These are phyloP conservation scores for Callorhinus ursinus DNA, from an alignment of 2,113 vertebrate genomes.

Conservation along the genomic window DNA sequence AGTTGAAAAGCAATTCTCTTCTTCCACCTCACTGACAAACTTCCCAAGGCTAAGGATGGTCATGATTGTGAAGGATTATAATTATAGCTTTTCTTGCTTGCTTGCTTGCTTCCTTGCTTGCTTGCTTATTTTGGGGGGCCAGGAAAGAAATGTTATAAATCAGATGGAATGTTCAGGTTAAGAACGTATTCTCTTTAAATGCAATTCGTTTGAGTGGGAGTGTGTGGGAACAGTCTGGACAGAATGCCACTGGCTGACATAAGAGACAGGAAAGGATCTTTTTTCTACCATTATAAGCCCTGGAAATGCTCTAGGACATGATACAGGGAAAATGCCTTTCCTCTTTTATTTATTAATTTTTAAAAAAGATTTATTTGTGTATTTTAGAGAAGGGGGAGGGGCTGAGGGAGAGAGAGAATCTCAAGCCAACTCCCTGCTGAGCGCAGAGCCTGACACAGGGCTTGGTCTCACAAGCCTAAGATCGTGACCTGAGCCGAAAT, in stretches of 20 bases:
- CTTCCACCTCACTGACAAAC: neutral
- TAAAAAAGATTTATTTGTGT: neutral
- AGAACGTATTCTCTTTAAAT: neutral
- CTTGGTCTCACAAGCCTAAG: neutral
- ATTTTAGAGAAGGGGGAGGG: neutral
- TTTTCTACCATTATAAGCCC: neutral
- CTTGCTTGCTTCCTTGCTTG: neutral
- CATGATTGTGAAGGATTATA: neutral
- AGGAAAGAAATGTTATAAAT: conserved; percentile 16
- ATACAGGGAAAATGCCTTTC: neutral
- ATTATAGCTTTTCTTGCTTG: neutral
- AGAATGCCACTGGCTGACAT: neutral
- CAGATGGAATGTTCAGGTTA: neutral
- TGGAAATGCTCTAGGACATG: neutral
- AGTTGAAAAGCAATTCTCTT: neutral
- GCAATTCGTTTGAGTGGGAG: neutral
- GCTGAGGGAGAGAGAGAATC: neutral
- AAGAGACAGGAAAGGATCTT: conserved; percentile 15
- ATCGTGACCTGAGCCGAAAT: neutral
- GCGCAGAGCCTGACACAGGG: neutral
- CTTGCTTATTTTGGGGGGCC: neutral
- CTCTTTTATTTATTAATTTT: neutral
- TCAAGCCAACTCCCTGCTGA: neutral
- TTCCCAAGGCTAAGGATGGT: neutral
- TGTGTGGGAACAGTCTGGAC: neutral